These are phyloP conservation scores for Eutrigla gurnardus DNA, from an alignment of 2,797 vertebrate species.

Conservation along the genomic window DNA sequence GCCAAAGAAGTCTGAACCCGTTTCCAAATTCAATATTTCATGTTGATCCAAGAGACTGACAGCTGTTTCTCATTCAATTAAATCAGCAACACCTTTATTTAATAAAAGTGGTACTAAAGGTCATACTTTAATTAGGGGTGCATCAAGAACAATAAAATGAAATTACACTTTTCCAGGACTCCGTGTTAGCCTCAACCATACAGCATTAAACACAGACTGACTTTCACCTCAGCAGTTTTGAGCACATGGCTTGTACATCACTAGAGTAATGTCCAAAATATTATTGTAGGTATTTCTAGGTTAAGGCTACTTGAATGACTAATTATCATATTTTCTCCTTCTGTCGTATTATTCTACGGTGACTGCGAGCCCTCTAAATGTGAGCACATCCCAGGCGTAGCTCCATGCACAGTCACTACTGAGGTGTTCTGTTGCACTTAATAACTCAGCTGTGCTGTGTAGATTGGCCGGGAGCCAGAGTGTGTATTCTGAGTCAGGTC, in stretches of 20 bases:
- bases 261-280: slow-evolving; percentile 35
- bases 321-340: slow-evolving; percentile 39
- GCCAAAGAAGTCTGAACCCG: not conserved
- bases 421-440: slow-evolving; percentile 77
- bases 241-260: slow-evolving; percentile 30
- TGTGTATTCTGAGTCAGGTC: slow-evolving; percentile 58
- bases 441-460: slow-evolving; percentile 62
- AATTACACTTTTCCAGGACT: not conserved
- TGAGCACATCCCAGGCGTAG: slow-evolving; percentile 30
- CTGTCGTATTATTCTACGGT: slow-evolving; percentile 48
- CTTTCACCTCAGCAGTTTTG: slow-evolving; percentile 18
- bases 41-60: not conserved
- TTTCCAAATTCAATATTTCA: not conserved
- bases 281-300: slow-evolving; percentile 34
- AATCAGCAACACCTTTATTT: slow-evolving; percentile 6
- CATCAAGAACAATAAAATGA: not conserved
- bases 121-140: not conserved
- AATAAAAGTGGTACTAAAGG: not conserved
- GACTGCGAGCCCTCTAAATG: slow-evolving; percentile 41
- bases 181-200: not conserved
- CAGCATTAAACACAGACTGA: not conserved
- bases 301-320: slow-evolving; percentile 17
- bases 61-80: slow-evolving; percentile 9
- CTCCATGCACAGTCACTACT: slow-evolving; percentile 57
- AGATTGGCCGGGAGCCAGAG: slow-evolving; percentile 67